phyloP scores from a whole-genome alignment of 92 coral and sea anemone genomes.

The Zoanthus sansibaricus region DNA sequence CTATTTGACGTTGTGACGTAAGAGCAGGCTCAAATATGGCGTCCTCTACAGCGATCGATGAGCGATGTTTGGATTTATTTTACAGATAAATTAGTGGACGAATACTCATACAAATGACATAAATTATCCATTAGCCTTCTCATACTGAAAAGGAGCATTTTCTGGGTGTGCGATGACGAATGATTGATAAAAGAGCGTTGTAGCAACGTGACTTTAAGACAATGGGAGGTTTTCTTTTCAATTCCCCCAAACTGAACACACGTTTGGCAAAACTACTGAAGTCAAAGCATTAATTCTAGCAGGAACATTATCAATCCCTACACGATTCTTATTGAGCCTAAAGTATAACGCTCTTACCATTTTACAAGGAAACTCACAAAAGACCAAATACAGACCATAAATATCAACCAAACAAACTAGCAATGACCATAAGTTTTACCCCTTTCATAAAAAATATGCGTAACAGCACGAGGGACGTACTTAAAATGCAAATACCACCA shows the following conservation, averaged over 20 bases:
- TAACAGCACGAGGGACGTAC: neutral
- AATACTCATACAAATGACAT: too few relatives aligned
- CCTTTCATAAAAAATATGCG: conserved; percentile 38
- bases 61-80: too few relatives aligned
- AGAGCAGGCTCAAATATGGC: too few relatives aligned
- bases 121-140: neutral
- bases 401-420: conserved; percentile 46
- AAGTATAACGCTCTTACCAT: conserved; percentile 42
- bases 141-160: conserved; percentile 11
- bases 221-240: neutral
- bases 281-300: conserved; percentile 7
- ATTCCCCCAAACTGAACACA: neutral
- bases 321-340: conserved; percentile 29
- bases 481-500: too few relatives aligned
- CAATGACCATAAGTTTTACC: conserved; percentile 17
- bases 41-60: too few relatives aligned
- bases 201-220: neutral
- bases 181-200: conserved; percentile 15
- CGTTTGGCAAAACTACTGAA: neutral
- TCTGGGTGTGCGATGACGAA: conserved; percentile 18
- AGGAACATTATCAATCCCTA: conserved; percentile 36
- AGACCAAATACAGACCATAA: conserved; percentile 37
- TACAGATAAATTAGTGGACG: too few relatives aligned
- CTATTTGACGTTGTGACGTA: too few relatives aligned
- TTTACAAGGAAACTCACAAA: conserved; percentile 23